Evolutionary conservation across 2,113 vertebrate species (phyloP), one percentile per base, ranked within the genome.

Genomic region (Delphinus delphis): DNA sequence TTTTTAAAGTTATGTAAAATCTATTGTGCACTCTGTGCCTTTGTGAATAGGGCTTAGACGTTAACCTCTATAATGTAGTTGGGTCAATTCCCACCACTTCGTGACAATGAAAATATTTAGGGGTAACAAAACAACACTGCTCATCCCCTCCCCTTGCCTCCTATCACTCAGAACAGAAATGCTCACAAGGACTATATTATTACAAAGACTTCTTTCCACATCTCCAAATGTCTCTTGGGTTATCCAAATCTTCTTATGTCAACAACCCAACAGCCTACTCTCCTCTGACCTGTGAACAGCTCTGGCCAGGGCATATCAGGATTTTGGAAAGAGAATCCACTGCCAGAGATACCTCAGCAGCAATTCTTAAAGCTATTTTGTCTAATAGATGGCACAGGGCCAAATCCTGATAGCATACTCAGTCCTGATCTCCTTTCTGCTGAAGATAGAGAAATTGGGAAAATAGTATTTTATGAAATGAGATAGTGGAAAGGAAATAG

Each of bases 401-500:
- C 92, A 71, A 97, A 88, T 89, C 44, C 95, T 15, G 92, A 94
- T 53, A 92, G 83, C 88, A 91, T 8, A 94, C 28, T 81, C 82
- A 38, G 62, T 95, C 96, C 94, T 97, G 96, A 81, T 83, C 87
- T 90, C 74, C 95, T 74, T 86, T 89, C 85, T 74, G 84, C 65
- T 53, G 63, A 94, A 98, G 74, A 71, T 0, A 96, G 70, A 93
- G 65, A 98, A 97, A 93, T 84, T 68, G 89, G 90, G 81, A 96
- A 98, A 97, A 91, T 15, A 79, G 62, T 60, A 44, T 95, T 93
- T 95, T 86, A 85, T 79, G 70, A 97, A 97, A 96, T 96, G 92
- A 97, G 98, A 89, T 93, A 83, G 83, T 67, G 88, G 96, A 93
- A 97, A 84, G 68, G 73, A 97, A 97, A 97, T 38, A 90, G 92